These are phyloP conservation scores for Drosophila niveifrons DNA, from an alignment of 2,888 invertebrate species.

Conservation along the genomic window DNA sequence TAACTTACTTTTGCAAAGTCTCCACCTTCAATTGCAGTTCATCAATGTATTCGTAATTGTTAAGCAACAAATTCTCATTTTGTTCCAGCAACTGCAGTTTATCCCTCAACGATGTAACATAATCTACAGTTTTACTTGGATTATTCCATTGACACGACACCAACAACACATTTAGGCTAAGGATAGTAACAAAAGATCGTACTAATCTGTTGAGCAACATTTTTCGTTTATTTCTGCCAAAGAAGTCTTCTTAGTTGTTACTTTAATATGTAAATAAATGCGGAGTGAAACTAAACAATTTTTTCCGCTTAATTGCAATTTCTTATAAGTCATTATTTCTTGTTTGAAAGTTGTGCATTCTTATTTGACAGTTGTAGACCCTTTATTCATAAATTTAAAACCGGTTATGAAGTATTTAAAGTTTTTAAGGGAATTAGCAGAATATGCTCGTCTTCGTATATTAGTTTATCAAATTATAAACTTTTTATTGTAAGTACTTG, in stretches of 20 bases:
- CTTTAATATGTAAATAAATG: neutral
- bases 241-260: too few relatives aligned
- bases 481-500: too few relatives aligned
- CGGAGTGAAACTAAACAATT: neutral
- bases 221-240: neutral
- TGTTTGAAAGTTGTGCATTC: too few relatives aligned
- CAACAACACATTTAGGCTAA: neutral
- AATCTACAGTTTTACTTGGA: neutral
- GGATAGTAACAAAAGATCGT: neutral
- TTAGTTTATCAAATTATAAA: too few relatives aligned
- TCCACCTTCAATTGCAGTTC: conserved; percentile 29
- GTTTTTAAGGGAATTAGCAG: too few relatives aligned
- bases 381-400: neutral
- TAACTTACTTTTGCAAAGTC: conserved; percentile 23
- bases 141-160: neutral
- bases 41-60: conserved; percentile 34
- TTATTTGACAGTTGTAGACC: neutral
- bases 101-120: neutral
- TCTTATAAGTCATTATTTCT: neutral
- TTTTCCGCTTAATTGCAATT: neutral
- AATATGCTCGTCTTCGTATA: too few relatives aligned
- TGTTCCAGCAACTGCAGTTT: conserved; percentile 31
- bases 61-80: conserved; percentile 24
- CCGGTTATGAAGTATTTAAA: too few relatives aligned
- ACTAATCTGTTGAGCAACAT: neutral